A percentile compares a stretch with the other conserved stretches of the same genome.
Conservation (phyloP, 1,140 invertebrate genomes). For the Nymphalis io region DNA sequence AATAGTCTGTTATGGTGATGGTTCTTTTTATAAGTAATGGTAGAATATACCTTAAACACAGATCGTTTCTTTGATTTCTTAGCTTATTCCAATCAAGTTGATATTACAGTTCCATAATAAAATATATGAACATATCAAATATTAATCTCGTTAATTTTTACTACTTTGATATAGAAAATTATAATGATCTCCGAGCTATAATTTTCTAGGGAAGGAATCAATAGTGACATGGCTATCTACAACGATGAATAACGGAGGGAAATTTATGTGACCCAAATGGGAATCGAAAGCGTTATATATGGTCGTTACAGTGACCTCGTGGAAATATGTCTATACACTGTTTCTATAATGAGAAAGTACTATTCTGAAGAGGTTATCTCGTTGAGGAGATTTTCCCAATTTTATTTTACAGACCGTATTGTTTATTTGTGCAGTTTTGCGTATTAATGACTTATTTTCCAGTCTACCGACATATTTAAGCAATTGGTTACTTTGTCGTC, state of each 20-base stretch:
- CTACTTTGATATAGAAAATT: conserved; percentile 11
- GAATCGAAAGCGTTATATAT: conserved; percentile 33
- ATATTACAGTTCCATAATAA: neutral
- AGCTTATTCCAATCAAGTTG: neutral
- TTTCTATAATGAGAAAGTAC: conserved; percentile 14
- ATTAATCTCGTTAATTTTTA: conserved; percentile 7
- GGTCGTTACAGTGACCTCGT: conserved; percentile 30
- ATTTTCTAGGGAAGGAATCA: conserved; percentile 23
- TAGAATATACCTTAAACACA: too few relatives aligned
- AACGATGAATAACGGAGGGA: conserved; percentile 27
- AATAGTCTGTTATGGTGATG: too few relatives aligned
- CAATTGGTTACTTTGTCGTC: too few relatives aligned
- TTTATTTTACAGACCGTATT: neutral
- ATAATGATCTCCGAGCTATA: conserved; percentile 28
- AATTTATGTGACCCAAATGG: conserved; percentile 37
- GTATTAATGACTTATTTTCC: neutral
- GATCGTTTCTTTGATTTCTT: neutral
- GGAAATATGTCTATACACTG: conserved; percentile 15
- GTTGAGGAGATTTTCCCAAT: conserved; percentile 5
- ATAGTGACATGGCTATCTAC: conserved; percentile 28
- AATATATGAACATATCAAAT: neutral
- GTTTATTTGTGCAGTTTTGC: neutral
- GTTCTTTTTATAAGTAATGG: too few relatives aligned
- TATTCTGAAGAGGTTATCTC: neutral
- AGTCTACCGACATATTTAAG: too few relatives aligned